Evolutionary conservation across 2,113 vertebrate genomes (phyloP), one percentile per base, ranked within the genome.

Genomic region (Columba livia): DNA sequence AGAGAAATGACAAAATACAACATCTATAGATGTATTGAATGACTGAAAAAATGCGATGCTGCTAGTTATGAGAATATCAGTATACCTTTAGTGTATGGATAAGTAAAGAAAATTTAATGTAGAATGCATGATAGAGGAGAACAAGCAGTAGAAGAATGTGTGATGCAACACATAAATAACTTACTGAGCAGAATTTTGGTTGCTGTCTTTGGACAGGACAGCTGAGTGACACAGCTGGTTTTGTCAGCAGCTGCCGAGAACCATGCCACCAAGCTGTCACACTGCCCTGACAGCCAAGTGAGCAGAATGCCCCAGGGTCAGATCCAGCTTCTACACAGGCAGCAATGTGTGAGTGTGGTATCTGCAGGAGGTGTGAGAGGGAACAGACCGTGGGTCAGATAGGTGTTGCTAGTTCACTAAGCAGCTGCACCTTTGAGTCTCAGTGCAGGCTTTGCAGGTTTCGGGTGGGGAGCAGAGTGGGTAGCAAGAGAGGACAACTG

Each of bases 341-440:
- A 34, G 17, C 24, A n/a, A 48, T 0, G 1, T 38, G 20, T 14
- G 32, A 47, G 21, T 0, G 3, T 50, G 17, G 34, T 79, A 48
- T 17, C 15, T 48, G 8, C 19, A 1, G 2, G 42, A 73, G 16
- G 6, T 0, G 0, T 10, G 17, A 61, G 8, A 57, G 29, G 26
- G 18, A 64, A 15, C 3, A 42, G n/a, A 47, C 8, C 9, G 15
- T 6, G 26, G 29, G 18, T 61, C 34, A 31, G n/a, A 6, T 4
- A 23, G 5, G 15, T 62, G 8, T 17, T 53, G 32, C 7, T n/a
- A 36, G n/a, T 38, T 38, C 1, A 0, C 6, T 26, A 18, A 85
- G 54, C 32, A 62, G 11, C 31, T 91, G 15, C 16, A 67, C 4
- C 8, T 71, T 32, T 19, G 42, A 47, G 9, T 64, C 48, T 72